Conservation (phyloP, 2,797 vertebrate genomes). For the Rhodeus uyekii region DNA sequence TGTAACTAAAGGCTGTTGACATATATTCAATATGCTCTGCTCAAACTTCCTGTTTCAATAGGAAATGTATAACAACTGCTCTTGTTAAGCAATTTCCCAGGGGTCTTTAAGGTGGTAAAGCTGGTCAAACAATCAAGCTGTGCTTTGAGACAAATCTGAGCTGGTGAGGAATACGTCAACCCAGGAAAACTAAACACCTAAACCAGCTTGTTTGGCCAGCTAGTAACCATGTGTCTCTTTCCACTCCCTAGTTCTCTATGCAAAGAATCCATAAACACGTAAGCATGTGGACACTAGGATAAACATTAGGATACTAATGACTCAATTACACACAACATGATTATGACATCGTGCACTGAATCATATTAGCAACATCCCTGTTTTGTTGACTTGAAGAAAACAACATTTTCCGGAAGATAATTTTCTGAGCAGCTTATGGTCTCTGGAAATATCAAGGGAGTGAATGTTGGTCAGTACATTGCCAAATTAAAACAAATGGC, state of each 20-base stretch:
- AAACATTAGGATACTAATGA: conserved; percentile 4
- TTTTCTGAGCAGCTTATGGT: background rate
- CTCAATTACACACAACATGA: background rate
- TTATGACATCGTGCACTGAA: background rate
- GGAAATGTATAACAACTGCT: background rate
- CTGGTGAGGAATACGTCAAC: background rate
- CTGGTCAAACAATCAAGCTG: background rate
- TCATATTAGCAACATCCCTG: conserved; percentile 14
- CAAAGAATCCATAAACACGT: background rate
- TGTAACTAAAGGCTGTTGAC: background rate
- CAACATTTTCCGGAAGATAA: background rate
- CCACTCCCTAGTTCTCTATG: background rate
- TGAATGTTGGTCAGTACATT: background rate
- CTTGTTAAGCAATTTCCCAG: background rate
- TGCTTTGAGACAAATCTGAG: background rate
- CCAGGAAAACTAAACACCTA: background rate
- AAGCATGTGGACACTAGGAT: background rate
- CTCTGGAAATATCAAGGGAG: background rate
- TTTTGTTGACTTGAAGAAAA: background rate
- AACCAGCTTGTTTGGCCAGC: conserved; percentile 3
- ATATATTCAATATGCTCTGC: background rate
- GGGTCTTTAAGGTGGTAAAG: conserved; percentile 10
- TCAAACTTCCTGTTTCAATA: background rate
- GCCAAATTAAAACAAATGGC: background rate
- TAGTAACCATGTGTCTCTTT: conserved; percentile 2